Conservation (phyloP, 2,888 invertebrate genomes). For the Allygus modestus region DNA sequence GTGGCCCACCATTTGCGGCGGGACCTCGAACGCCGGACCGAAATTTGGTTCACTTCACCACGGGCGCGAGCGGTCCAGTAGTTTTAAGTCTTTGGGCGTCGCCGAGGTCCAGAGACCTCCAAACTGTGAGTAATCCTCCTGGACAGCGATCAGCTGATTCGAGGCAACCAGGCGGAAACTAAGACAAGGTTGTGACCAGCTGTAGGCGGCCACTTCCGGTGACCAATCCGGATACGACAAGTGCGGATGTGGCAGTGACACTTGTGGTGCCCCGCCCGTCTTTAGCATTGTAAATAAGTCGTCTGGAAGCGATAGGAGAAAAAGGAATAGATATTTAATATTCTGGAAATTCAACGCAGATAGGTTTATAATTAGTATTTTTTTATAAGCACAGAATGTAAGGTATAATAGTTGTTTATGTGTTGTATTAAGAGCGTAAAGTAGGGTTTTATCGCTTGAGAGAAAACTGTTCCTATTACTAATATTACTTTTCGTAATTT, state of each 20-base stretch:
- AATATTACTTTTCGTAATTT: too few relatives aligned
- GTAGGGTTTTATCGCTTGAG: too few relatives aligned
- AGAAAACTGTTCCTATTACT: too few relatives aligned
- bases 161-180: slow-evolving; percentile 35
- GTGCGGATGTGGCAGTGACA: background rate
- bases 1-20: too few relatives aligned
- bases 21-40: too few relatives aligned
- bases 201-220: slow-evolving; percentile 47
- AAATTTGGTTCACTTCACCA: too few relatives aligned
- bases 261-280: slow-evolving; percentile 27
- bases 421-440: too few relatives aligned
- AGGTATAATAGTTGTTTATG: too few relatives aligned
- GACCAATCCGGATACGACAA: slow-evolving; percentile 4
- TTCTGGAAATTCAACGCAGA: background rate
- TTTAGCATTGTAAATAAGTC: slow-evolving; percentile 24
- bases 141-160: slow-evolving; percentile 41
- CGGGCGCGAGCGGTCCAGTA: too few relatives aligned
- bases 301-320: background rate
- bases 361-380: too few relatives aligned
- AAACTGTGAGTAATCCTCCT: slow-evolving; percentile 26
- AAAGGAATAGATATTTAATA: too few relatives aligned
- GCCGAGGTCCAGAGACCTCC: background rate
- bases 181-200: slow-evolving; percentile 39
- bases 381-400: too few relatives aligned
- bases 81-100: background rate